Conservation (phyloP, 1,140 invertebrate genomes). For the Ladona fulva region DNA sequence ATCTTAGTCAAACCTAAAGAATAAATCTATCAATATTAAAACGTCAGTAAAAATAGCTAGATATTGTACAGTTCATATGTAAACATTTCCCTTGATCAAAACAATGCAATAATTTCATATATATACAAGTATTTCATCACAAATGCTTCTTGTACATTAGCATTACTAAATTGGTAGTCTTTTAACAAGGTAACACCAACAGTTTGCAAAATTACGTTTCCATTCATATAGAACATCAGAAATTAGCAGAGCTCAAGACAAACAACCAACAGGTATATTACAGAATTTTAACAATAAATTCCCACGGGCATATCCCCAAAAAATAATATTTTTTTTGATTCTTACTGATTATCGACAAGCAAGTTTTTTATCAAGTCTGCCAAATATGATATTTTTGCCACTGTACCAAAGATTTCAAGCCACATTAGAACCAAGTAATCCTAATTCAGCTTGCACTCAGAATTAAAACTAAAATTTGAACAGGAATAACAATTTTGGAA, state of each 20-base stretch:
- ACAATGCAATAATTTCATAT: neutral
- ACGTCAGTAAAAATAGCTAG: neutral
- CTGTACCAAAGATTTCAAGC: no score
- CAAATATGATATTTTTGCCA: no score
- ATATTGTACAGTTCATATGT: neutral
- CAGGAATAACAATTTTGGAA: no score
- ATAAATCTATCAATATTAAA: conserved; percentile 5
- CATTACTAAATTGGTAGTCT: neutral
- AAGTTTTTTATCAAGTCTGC: neutral
- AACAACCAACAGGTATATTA: neutral
- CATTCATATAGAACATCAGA: neutral
- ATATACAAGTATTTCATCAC: neutral
- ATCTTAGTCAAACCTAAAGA: neutral
- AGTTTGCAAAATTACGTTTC: neutral
- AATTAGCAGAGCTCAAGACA: neutral
- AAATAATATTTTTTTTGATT: neutral
- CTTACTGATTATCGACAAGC: neutral
- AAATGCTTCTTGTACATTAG: neutral
- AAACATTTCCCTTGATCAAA: neutral
- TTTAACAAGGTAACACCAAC: neutral
- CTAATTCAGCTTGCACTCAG: no score
- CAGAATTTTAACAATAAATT: neutral
- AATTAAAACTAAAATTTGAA: no score
- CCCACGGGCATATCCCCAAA: no score
- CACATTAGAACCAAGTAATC: no score